phyloP scores from a whole-genome alignment of 2,888 invertebrate species.

The Thecophora atra region DNA sequence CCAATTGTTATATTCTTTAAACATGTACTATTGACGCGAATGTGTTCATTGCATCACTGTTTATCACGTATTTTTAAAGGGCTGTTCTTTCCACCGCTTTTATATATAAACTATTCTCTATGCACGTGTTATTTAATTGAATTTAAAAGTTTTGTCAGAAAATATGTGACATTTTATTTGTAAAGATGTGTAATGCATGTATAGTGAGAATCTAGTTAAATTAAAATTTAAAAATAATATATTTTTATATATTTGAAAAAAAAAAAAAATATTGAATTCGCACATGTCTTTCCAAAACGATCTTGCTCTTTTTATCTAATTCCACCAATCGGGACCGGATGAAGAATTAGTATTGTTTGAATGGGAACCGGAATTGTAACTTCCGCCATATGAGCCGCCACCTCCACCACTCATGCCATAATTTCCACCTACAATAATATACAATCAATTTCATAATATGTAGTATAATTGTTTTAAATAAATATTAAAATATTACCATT shows the following conservation, averaged over 20 bases:
- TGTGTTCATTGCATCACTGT: constrained; percentile 4
- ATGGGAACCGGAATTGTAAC: constrained; percentile 62
- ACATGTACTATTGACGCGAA: too few relatives aligned
- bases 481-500: constrained; percentile 61
- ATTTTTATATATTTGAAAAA: constrained; percentile 34
- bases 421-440: constrained; percentile 47
- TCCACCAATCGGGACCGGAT: constrained; percentile 33
- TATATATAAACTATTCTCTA: constrained; percentile 21
- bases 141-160: constrained; percentile 37
- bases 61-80: constrained; percentile 9
- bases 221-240: constrained; percentile 33
- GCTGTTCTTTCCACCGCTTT: constrained; percentile 17
- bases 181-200: constrained; percentile 21
- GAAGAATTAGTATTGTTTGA: constrained; percentile 28
- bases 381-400: constrained; percentile 66
- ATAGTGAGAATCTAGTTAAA: constrained; percentile 32
- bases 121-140: constrained; percentile 28
- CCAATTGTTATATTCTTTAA: too few relatives aligned
- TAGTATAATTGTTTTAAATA: neutral
- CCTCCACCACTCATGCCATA: constrained; percentile 67
- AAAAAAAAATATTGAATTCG: constrained; percentile 24
- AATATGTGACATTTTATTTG: constrained; percentile 33
- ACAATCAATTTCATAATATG: constrained; percentile 6
- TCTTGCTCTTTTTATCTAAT: constrained; percentile 12
- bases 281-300: constrained; percentile 24